Evolutionary conservation across 2,113 vertebrate genomes (phyloP).

Genomic region (Megaleporinus macrocephalus): DNA sequence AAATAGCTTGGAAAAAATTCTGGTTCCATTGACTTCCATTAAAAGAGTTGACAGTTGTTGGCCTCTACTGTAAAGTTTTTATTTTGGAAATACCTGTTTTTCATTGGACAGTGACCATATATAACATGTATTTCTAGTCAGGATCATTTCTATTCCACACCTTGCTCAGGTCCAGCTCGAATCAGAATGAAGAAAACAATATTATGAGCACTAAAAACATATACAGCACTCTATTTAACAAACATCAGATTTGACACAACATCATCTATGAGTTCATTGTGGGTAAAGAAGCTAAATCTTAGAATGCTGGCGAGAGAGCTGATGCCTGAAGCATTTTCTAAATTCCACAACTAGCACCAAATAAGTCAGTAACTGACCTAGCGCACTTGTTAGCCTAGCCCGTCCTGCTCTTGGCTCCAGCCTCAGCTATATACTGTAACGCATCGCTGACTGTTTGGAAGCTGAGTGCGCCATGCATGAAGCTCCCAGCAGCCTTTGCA

Average conservation of each 20-base stretch:
- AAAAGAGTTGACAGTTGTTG: too few species aligned
- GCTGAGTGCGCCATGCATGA: conserved; percentile 17
- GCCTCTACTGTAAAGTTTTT: too few species aligned
- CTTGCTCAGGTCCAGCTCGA: too few species aligned
- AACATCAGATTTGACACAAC: conserved; percentile 55
- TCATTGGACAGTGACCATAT: too few species aligned
- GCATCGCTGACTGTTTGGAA: conserved; percentile 12
- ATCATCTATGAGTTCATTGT: conserved; percentile 54
- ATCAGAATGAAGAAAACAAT: too few species aligned
- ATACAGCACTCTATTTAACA: conserved; percentile 59
- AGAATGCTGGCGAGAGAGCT: conserved; percentile 34
- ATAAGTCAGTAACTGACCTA: conserved; percentile 10
- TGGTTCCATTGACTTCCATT: too few species aligned
- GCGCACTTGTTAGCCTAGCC: not conserved
- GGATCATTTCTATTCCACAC: too few species aligned
- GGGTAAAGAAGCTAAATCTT: conserved; percentile 46
- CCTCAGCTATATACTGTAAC: not conserved
- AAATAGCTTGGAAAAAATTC: too few species aligned
- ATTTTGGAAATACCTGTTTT: too few species aligned
- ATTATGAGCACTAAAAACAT: too few species aligned
- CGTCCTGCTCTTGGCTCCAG: not conserved
- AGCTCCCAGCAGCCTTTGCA: conserved; percentile 31
- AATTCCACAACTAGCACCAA: not conserved
- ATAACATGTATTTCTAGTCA: too few species aligned
- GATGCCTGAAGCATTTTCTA: conserved; percentile 43